A percentile compares a stretch with the other conserved stretches of the same genome.
Evolutionary conservation across 2,113 vertebrate genomes (phyloP).

Genomic region (Suncus etruscus): DNA sequence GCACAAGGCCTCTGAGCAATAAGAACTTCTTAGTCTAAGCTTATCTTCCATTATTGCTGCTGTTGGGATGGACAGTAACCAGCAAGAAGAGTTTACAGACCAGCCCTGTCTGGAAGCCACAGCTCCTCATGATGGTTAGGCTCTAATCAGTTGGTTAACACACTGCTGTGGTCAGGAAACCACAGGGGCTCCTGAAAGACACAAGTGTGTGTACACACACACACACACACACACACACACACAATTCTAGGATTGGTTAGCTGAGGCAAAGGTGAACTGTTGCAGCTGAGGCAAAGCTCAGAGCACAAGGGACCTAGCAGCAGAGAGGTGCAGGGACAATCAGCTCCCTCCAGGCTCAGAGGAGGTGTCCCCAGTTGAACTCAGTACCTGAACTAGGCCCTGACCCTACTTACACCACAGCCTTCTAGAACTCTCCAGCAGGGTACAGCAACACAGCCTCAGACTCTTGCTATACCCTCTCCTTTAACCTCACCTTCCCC

Average conservation of each 20-base stretch:
- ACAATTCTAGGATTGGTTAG: constrained; percentile 23
- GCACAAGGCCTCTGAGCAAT: too few relatives aligned
- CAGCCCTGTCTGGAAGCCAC: neutral
- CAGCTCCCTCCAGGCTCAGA: constrained; percentile 52
- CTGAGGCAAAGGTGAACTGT: constrained; percentile 50
- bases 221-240: neutral
- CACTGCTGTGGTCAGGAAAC: neutral
- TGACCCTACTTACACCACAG: neutral
- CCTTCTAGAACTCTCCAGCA: constrained; percentile 40
- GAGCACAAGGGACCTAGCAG: constrained; percentile 44
- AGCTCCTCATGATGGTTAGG: neutral
- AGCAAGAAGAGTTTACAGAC: neutral
- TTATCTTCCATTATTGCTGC: neutral
- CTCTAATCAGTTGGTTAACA: neutral
- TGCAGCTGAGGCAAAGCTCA: constrained; percentile 61
- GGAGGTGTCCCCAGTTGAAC: too few relatives aligned
- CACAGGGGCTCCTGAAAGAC: neutral
- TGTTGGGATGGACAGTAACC: neutral
- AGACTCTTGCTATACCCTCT: neutral
- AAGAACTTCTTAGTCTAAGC: too few relatives aligned
- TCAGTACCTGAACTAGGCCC: neutral
- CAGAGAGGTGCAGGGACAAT: constrained; percentile 60
- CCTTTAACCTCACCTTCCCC: neutral
- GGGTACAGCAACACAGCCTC: neutral
- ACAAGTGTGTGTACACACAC: neutral